phyloP scores from a whole-genome alignment of 2,797 vertebrate genomes.

The Galago senegalensis region DNA sequence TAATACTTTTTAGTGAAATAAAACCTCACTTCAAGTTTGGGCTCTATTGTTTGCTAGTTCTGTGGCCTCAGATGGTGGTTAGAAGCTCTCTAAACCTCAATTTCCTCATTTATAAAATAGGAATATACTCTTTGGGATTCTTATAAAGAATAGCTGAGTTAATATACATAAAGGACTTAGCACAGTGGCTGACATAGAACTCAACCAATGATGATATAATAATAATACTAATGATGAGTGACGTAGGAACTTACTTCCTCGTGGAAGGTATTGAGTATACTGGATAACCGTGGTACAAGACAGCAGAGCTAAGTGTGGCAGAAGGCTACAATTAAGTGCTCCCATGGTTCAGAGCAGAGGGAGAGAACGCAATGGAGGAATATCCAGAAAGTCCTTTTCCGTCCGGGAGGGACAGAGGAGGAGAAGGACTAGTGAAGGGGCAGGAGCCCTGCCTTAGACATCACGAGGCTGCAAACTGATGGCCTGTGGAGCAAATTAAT shows the following conservation, averaged over 20 bases:
- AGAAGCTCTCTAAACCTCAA: background rate
- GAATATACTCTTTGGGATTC: background rate
- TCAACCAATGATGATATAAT: background rate
- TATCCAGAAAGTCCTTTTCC: background rate
- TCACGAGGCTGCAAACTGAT: background rate
- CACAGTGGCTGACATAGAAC: background rate
- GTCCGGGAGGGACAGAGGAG: background rate
- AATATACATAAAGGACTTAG: background rate
- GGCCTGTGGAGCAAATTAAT: background rate
- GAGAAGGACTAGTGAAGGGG: background rate
- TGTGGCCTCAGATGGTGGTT: conserved; percentile 7
- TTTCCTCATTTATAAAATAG: conserved; percentile 22
- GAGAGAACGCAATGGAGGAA: background rate
- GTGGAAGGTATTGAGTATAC: background rate
- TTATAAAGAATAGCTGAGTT: background rate
- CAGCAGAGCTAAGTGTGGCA: background rate
- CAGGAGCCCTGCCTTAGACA: background rate
- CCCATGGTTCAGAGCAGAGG: background rate
- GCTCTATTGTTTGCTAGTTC: background rate
- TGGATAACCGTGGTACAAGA: background rate
- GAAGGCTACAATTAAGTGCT: background rate
- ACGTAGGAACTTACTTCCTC: conserved; percentile 14
- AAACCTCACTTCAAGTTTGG: background rate
- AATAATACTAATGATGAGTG: background rate
- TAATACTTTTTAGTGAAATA: background rate